A percentile compares a stretch with the other conserved stretches of the same genome.
These are phyloP conservation scores for Crax fasciolata DNA, from an alignment of 2,797 vertebrate species.

Conservation along the genomic window DNA sequence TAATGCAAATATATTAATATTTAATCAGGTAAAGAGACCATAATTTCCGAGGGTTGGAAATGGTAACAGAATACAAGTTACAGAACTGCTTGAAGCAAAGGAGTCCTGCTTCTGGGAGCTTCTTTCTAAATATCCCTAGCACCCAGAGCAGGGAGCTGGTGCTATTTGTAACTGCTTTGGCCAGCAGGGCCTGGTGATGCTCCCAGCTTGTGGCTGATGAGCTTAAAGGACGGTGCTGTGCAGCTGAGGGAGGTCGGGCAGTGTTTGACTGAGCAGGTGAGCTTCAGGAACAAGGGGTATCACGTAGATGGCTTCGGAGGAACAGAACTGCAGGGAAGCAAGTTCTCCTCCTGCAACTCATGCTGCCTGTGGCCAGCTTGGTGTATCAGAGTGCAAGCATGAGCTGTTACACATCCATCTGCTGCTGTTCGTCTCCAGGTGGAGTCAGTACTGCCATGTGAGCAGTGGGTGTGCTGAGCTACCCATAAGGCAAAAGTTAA, in stretches of 20 bases:
- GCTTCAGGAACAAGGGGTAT: not conserved
- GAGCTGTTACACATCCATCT: not conserved
- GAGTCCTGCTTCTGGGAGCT: not conserved
- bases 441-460: not conserved
- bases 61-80: not conserved
- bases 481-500: not conserved
- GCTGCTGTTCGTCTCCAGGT: not conserved
- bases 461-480: not conserved
- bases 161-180: not conserved
- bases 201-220: not conserved
- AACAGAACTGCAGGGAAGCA: not conserved
- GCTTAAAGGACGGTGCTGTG: fast-evolving
- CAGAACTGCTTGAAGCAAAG: not conserved
- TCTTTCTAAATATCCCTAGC: not conserved
- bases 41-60: not conserved
- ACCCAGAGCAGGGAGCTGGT: not conserved
- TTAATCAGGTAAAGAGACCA: not conserved
- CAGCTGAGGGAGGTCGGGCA: not conserved
- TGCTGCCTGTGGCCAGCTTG: not conserved
- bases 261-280: fast-evolving
- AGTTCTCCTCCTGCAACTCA: not conserved
- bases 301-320: not conserved
- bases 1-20: not conserved
- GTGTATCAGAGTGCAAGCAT: not conserved
- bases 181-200: not conserved